Evolutionary conservation across 2,113 vertebrate species (phyloP).

Genomic region (Corythornis vintsioides): DNA sequence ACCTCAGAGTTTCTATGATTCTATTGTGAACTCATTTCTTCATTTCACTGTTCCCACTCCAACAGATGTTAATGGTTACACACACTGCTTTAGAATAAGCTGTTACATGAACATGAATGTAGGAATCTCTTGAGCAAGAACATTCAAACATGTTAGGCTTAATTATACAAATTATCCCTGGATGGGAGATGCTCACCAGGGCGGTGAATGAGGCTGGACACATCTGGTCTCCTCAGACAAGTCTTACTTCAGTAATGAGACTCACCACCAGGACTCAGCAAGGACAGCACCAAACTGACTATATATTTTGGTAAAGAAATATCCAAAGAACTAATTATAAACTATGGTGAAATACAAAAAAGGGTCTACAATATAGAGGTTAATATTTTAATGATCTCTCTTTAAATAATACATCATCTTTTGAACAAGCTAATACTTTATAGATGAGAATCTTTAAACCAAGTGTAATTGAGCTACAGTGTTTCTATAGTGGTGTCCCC

Average conservation of each 20-base stretch:
- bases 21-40: not conserved
- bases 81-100: not conserved
- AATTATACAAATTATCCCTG: not conserved
- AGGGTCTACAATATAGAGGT: conserved; percentile 16
- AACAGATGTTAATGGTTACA: not conserved
- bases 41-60: not conserved
- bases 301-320: not conserved
- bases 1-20: not conserved
- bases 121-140: not conserved
- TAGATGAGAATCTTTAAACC: conserved; percentile 70
- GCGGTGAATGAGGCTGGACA: not conserved
- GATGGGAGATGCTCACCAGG: not conserved
- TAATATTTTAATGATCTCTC: conserved; percentile 66
- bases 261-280: not conserved
- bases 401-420: conserved; percentile 71
- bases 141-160: not conserved
- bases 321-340: not conserved
- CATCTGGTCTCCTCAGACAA: not conserved
- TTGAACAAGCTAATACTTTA: conserved; percentile 73
- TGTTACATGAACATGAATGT: not conserved
- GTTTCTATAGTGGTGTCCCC: conserved; percentile 64
- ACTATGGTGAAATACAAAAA: not conserved
- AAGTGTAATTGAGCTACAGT: conserved; percentile 66
- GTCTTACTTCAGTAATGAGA: not conserved
- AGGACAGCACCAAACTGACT: not conserved